A percentile compares a stretch with the other conserved stretches of the same genome.
These are phyloP conservation scores for Camponotus fellah DNA, from an alignment of 2,888 invertebrate species.

Conservation along the genomic window DNA sequence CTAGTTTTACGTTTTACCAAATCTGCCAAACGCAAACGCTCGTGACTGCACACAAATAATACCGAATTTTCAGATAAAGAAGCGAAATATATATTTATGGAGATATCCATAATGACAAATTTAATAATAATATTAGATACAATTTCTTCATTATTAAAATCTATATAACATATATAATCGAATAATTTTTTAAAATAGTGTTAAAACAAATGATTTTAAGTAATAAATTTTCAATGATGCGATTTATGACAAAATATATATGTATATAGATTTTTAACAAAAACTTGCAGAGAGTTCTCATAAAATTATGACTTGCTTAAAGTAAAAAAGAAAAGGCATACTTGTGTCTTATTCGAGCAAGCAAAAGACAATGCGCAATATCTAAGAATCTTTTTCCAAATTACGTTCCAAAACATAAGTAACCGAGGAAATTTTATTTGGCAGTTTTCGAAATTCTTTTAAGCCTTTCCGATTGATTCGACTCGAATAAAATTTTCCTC, in stretches of 20 bases:
- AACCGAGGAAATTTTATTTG: too few relatives aligned
- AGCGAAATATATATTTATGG: neutral
- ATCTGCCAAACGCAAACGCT: slow-evolving; percentile 9
- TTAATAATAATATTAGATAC: slow-evolving; percentile 1
- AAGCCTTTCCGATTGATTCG: too few relatives aligned
- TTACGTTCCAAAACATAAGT: too few relatives aligned
- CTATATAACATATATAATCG: neutral
- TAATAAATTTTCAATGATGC: neutral
- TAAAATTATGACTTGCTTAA: neutral
- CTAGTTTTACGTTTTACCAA: slow-evolving; percentile 1
- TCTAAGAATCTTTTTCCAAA: neutral
- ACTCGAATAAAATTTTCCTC: too few relatives aligned
- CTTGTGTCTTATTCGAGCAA: slow-evolving; percentile 5
- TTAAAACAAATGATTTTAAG: neutral
- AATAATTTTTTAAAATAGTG: neutral
- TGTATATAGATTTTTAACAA: neutral
- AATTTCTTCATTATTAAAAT: neutral
- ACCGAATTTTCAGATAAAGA: slow-evolving; percentile 1
- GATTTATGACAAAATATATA: neutral
- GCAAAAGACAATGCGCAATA: neutral
- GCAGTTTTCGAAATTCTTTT: too few relatives aligned
- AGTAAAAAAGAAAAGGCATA: neutral
- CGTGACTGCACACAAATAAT: neutral
- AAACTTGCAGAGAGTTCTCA: neutral
- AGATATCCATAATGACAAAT: neutral